phyloP scores from a whole-genome alignment of 2,113 vertebrate species.

The Pantherophis guttatus region DNA sequence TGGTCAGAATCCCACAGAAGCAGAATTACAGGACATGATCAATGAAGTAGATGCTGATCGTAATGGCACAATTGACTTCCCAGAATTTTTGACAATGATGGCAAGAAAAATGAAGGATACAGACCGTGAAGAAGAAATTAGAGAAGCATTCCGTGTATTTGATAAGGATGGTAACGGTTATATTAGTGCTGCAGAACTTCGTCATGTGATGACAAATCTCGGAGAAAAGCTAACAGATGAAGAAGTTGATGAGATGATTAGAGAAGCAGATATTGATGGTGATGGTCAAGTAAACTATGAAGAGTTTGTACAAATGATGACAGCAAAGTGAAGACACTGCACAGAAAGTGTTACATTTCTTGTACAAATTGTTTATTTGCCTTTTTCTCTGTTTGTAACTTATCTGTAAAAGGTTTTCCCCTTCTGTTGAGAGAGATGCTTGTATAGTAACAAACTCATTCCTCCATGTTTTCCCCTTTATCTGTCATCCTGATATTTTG shows the following conservation, averaged over 20 bases:
- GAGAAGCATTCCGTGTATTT: slow-evolving; percentile 99
- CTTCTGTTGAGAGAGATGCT: slow-evolving; percentile 99
- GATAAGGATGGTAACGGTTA: slow-evolving; percentile 99
- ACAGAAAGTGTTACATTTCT: slow-evolving; percentile 97
- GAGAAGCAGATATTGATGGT: slow-evolving; percentile 99
- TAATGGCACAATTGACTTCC: slow-evolving; percentile 99
- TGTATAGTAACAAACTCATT: slow-evolving; percentile 99
- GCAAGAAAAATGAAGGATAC: slow-evolving; percentile 99
- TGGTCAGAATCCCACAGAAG: slow-evolving; percentile 98
- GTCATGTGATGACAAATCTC: slow-evolving; percentile 99
- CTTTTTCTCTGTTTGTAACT: slow-evolving; percentile 99
- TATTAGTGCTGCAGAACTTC: slow-evolving; percentile 97
- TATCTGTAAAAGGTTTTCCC: slow-evolving; percentile 99
- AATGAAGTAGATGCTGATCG: slow-evolving; percentile 99
- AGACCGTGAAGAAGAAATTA: slow-evolving; percentile 99
- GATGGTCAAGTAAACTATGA: slow-evolving; percentile 99
- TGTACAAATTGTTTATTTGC: slow-evolving; percentile 99
- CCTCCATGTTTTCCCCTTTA: slow-evolving; percentile 90
- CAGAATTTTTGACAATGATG: slow-evolving; percentile 99
- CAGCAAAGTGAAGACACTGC: slow-evolving; percentile 99
- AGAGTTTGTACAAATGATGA: slow-evolving; percentile 99
- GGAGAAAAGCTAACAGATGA: slow-evolving; percentile 98
- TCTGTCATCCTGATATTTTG: slow-evolving; percentile 89
- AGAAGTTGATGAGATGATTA: slow-evolving; percentile 99
- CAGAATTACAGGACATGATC: slow-evolving; percentile 98